These are phyloP conservation scores for Myxocyprinus asiaticus DNA, from an alignment of 2,113 vertebrate species.

Conservation along the genomic window DNA sequence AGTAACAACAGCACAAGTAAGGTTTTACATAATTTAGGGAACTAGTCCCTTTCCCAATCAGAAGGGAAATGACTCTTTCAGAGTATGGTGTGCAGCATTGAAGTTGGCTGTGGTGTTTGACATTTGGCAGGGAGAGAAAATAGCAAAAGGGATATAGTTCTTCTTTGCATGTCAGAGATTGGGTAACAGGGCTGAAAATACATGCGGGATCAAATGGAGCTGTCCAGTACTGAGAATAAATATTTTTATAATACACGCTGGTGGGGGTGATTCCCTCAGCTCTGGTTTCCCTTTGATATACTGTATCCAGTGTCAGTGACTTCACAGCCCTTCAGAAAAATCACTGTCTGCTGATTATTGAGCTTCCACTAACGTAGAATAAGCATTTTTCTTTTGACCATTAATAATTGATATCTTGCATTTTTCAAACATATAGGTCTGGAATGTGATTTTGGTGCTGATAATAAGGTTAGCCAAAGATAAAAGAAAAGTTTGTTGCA, in stretches of 20 bases:
- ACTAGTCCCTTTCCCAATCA: conserved; percentile 19
- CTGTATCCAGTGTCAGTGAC: conserved; percentile 2
- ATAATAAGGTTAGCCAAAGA: too few relatives aligned
- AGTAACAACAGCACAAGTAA: neutral
- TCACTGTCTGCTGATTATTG: neutral
- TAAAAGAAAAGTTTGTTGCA: too few relatives aligned
- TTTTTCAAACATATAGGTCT: neutral
- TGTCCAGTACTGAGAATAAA: conserved; percentile 50
- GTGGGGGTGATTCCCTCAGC: conserved; percentile 54
- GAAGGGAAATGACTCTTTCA: neutral
- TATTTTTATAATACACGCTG: conserved; percentile 54
- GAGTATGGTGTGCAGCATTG: neutral
- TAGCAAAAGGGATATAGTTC: conserved; percentile 26
- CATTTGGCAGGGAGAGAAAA: conserved; percentile 9
- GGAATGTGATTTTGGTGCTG: neutral
- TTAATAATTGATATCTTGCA: neutral
- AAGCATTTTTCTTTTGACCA: neutral
- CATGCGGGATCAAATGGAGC: conserved; percentile 55
- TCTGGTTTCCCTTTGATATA: conserved; percentile 48
- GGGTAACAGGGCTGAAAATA: conserved; percentile 58
- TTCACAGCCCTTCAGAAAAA: conserved; percentile 20
- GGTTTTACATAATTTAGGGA: conserved; percentile 10
- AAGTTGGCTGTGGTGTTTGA: neutral
- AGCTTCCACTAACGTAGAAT: neutral
- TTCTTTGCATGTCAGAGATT: conserved; percentile 26